Base-by-base conservation (phyloP, 2,888 invertebrate species). In the Drosophila anomalata region DNA sequence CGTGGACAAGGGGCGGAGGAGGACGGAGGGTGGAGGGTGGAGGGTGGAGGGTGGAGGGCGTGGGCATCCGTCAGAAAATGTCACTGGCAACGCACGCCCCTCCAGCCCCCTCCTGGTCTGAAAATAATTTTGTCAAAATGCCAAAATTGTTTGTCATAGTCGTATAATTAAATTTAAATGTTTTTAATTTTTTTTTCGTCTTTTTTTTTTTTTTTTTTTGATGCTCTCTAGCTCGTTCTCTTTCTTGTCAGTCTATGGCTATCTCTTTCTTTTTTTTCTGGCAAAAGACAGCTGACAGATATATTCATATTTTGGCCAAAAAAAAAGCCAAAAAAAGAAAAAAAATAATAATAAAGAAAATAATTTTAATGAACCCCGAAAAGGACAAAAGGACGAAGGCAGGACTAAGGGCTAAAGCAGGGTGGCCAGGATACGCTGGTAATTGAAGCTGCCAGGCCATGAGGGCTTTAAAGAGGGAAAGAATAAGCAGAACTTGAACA, bases 61-160 rank as follows among this genome's bases (percentile, higher is more conserved):
- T 14, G 14, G 44, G 14, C 33, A 14, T 46, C 33, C 31, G 54
- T 44, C 20, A 14, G 22, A 14, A 26, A 59, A 59, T 55, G 59
- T 53, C 63, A 63, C 14, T 36, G 22, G 63, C 33, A 63, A 46
- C 51, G 17, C 11, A 1, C n/a, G 14, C n/a, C 26, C 36, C 36
- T 39, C 14, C 57, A 17, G n/a, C 17, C n/a, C 6, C 44, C 31
- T 8, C 7, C 52, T 29, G 33, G 6, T n/a, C 36, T 2, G 6
- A n/a, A 26, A 12, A 14, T 29, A 58, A 39, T 57, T 70, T 73
- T 85, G 88, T 76, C 82, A 83, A 82, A 79, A 79, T 83, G 86
- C 88, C 82, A 87, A 85, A 82, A 79, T 77, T 87, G 77, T 83
- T 83, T 87, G 86, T 85, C 82, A 83, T 87, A 79, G 88, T 74